phyloP scores from a whole-genome alignment of 2,797 vertebrate species.

The Danionella dracula region DNA sequence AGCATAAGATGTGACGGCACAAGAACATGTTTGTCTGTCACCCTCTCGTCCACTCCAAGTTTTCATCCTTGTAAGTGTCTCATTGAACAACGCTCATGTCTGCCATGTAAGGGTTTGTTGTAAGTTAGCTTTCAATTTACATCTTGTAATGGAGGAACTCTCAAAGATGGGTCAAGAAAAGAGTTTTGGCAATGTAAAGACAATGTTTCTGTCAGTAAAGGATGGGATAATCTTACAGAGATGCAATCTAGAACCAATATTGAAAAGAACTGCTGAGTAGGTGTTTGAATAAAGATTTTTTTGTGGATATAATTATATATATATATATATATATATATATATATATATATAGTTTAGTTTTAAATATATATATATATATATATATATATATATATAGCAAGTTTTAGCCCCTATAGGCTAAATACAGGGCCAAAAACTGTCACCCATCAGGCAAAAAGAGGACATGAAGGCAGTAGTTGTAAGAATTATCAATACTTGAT shows the following conservation, averaged over 20 bases:
- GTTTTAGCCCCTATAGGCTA: too few relatives aligned
- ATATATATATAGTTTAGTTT: too few relatives aligned
- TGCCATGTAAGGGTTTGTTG: background rate
- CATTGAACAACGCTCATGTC: conserved; percentile 25
- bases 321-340: too few relatives aligned
- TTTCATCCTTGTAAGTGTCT: conserved; percentile 21
- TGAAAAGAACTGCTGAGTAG: background rate
- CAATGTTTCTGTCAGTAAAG: background rate
- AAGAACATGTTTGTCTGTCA: conserved; percentile 27
- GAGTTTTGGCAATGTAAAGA: background rate
- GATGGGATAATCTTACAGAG: background rate
- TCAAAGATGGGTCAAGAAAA: conserved; percentile 4
- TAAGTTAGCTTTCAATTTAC: conserved; percentile 16
- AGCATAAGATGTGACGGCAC: background rate
- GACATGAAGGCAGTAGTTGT: too few relatives aligned
- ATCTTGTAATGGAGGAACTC: background rate
- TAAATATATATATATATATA: too few relatives aligned
- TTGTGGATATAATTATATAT: too few relatives aligned
- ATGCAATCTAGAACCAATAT: background rate
- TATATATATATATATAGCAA: too few relatives aligned
- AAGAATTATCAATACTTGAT: too few relatives aligned
- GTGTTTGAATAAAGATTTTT: too few relatives aligned
- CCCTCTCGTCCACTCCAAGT: conserved; percentile 23
- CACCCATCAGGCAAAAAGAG: too few relatives aligned
- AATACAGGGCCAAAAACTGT: too few relatives aligned